phyloP scores from a whole-genome alignment of 2,888 invertebrate genomes.

The Drosophila atripex region DNA sequence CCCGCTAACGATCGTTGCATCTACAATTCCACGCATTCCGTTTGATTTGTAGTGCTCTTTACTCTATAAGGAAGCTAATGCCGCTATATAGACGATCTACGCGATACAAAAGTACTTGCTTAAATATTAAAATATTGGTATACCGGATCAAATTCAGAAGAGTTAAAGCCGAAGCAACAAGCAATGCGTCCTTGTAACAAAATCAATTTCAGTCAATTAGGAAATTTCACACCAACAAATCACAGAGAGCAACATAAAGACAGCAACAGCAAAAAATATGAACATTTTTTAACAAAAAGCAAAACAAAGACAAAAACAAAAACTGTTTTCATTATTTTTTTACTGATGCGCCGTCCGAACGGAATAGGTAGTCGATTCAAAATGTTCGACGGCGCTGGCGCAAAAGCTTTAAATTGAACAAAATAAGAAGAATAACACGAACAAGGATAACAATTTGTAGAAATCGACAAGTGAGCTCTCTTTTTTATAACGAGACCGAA shows the following conservation, averaged over 20 bases:
- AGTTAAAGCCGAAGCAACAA: slow-evolving; percentile 37
- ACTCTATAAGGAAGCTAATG: slow-evolving; percentile 33
- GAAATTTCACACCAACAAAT: slow-evolving; percentile 61
- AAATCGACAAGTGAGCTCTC: slow-evolving; percentile 46
- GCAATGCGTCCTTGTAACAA: slow-evolving; percentile 82
- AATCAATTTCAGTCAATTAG: slow-evolving; percentile 83
- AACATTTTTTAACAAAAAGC: slow-evolving; percentile 41
- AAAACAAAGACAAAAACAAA: slow-evolving; percentile 43
- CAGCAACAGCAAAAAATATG: slow-evolving; percentile 50
- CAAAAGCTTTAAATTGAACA: slow-evolving; percentile 79
- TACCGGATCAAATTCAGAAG: slow-evolving; percentile 49
- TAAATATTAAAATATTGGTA: slow-evolving; percentile 38
- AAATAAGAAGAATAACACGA: slow-evolving; percentile 48
- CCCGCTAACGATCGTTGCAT: slow-evolving; percentile 70
- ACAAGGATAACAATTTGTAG: slow-evolving; percentile 40
- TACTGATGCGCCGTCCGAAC: slow-evolving; percentile 66
- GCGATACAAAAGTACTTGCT: slow-evolving; percentile 17
- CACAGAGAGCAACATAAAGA: slow-evolving; percentile 64
- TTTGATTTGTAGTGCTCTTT: slow-evolving; percentile 61
- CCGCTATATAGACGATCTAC: slow-evolving; percentile 18
- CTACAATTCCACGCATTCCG: slow-evolving; percentile 45
- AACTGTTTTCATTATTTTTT: slow-evolving; percentile 75
- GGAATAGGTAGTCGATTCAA: not conserved
- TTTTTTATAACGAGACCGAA: slow-evolving; percentile 55
- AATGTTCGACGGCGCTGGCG: slow-evolving; percentile 63